These are phyloP conservation scores for Euglossa dilemma DNA, from an alignment of 1,140 invertebrate genomes.

Conservation along the genomic window DNA sequence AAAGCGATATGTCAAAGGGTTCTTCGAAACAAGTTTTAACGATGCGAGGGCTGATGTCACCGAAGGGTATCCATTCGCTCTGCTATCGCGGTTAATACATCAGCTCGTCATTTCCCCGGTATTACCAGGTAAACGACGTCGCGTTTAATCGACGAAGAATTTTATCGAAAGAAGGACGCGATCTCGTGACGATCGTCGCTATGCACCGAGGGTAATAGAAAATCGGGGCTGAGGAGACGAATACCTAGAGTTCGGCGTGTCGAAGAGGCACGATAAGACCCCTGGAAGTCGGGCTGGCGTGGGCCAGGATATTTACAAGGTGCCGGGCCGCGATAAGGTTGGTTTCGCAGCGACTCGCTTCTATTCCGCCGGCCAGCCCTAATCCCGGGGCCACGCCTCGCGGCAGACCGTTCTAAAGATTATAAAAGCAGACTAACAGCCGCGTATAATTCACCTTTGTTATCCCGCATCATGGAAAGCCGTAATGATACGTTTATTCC, in stretches of 20 bases:
- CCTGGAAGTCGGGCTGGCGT: background rate
- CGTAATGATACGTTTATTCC: conserved; percentile 41
- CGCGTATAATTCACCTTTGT: conserved; percentile 42
- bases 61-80: too few relatives aligned
- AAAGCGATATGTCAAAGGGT: too few relatives aligned
- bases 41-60: too few relatives aligned
- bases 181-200: background rate
- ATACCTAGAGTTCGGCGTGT: background rate
- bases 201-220: background rate
- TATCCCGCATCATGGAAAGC: conserved; percentile 40
- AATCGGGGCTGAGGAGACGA: background rate
- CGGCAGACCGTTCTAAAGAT: conserved; percentile 17
- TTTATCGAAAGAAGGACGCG: too few relatives aligned
- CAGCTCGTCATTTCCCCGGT: too few relatives aligned
- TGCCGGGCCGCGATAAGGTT: conserved; percentile 27
- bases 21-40: too few relatives aligned
- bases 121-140: too few relatives aligned
- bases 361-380: background rate
- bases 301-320: conserved; percentile 35
- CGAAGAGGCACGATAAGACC: background rate
- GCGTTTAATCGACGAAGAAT: too few relatives aligned
- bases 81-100: too few relatives aligned
- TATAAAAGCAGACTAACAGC: conserved; percentile 20
- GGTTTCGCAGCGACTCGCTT: conserved; percentile 2
- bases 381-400: conserved; percentile 14